phyloP scores from a whole-genome alignment of 2,888 invertebrate species.

The Habroteleia sp. region DNA sequence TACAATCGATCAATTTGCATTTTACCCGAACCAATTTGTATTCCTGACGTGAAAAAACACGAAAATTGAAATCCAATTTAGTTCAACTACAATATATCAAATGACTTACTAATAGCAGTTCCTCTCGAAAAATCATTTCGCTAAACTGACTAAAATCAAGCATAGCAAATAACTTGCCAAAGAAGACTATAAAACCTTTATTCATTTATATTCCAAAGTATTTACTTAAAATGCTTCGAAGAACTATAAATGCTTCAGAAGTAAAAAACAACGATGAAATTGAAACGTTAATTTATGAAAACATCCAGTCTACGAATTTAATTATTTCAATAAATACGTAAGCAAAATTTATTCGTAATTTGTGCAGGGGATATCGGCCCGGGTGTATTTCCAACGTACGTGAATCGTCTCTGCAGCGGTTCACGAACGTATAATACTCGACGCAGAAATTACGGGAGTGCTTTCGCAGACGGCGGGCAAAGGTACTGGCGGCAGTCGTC shows the following conservation, averaged over 20 bases:
- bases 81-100: conserved; percentile 21
- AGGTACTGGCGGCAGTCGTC: conserved; percentile 53
- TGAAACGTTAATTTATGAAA: conserved; percentile 20
- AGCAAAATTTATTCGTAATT: conserved; percentile 51
- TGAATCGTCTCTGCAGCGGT: conserved; percentile 27
- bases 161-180: no score
- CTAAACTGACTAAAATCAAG: no score
- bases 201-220: no score
- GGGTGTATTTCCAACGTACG: conserved; percentile 16
- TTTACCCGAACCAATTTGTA: conserved; percentile 21
- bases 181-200: no score
- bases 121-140: conserved; percentile 9
- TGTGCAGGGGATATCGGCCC: conserved; percentile 24
- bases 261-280: no score
- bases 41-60: conserved; percentile 17
- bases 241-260: no score
- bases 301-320: conserved; percentile 27
- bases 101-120: background rate
- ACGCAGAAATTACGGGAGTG: conserved; percentile 64
- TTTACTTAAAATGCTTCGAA: no score
- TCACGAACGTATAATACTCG: conserved; percentile 51
- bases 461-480: conserved; percentile 58
- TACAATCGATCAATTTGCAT: conserved; percentile 23
- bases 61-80: conserved; percentile 27
- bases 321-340: conserved; percentile 44